A percentile compares a stretch with the other conserved stretches of the same genome.
phyloP scores from a whole-genome alignment of 2,797 vertebrate genomes.

The Sternotherus odoratus region DNA sequence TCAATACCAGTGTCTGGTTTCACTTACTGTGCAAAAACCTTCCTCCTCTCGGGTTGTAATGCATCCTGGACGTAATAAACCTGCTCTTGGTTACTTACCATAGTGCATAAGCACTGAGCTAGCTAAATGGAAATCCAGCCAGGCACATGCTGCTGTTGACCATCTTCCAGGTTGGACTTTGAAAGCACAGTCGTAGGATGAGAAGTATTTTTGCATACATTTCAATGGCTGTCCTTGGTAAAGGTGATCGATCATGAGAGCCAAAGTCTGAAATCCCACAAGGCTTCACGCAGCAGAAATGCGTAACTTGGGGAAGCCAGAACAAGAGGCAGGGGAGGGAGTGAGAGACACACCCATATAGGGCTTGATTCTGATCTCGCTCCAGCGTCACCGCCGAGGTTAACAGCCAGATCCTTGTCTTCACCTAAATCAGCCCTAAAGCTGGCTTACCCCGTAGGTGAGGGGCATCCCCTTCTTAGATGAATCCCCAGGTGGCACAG shows the following conservation, averaged over 20 bases:
- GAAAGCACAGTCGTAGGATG: background rate
- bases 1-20: background rate
- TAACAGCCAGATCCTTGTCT: background rate
- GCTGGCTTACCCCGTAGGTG: background rate
- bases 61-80: background rate
- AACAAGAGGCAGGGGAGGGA: background rate
- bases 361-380: no score
- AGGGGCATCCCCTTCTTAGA: background rate
- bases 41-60: background rate
- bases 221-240: background rate
- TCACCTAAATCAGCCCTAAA: background rate
- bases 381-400: background rate
- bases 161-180: background rate
- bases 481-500: background rate
- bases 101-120: background rate
- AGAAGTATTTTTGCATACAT: background rate
- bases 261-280: background rate
- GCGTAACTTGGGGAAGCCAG: background rate
- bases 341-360: background rate
- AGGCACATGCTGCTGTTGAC: no score
- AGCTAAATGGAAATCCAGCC: background rate
- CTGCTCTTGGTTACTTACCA: background rate
- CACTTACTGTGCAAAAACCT: background rate
- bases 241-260: background rate
- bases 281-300: background rate